Evolutionary conservation across 2,797 vertebrate genomes (phyloP).

Genomic region (Phalanger gymnotis): DNA sequence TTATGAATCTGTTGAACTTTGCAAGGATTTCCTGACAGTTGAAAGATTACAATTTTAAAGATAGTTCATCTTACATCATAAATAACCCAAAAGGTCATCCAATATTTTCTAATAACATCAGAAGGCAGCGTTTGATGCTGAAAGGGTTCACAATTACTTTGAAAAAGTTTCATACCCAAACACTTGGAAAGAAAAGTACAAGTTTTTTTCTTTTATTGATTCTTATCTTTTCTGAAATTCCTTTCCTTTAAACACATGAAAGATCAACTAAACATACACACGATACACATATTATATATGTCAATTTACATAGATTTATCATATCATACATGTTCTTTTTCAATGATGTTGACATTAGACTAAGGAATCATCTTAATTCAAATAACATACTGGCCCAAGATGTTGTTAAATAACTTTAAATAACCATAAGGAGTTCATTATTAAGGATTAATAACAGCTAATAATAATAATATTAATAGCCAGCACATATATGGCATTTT

Average conservation of each 20-base stretch:
- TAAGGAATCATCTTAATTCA: background rate
- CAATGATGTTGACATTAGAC: background rate
- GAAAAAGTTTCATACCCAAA: conserved; percentile 46
- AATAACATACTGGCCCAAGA: background rate
- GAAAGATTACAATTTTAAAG: conserved; percentile 83
- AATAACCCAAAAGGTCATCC: conserved; percentile 85
- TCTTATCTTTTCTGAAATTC: conserved; percentile 42
- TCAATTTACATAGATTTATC: background rate
- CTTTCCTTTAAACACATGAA: conserved; percentile 2
- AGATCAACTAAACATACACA: background rate
- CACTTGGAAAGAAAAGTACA: conserved; percentile 28
- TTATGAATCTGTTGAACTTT: conserved; percentile 87
- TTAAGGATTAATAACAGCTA: background rate
- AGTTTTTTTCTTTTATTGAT: conserved; percentile 4
- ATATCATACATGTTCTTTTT: background rate
- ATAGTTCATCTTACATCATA: conserved; percentile 82
- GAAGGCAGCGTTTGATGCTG: conserved; percentile 74
- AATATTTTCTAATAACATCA: conserved; percentile 72
- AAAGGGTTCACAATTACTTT: conserved; percentile 65
- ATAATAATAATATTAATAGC: background rate
- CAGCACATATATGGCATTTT: background rate
- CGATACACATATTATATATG: background rate
- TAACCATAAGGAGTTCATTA: background rate
- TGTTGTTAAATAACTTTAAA: background rate
- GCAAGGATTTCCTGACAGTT: conserved; percentile 82